A percentile compares a stretch with the other conserved stretches of the same genome.
Evolutionary conservation across 2,888 invertebrate species (phyloP).

Genomic region (Sthenelais limicola): DNA sequence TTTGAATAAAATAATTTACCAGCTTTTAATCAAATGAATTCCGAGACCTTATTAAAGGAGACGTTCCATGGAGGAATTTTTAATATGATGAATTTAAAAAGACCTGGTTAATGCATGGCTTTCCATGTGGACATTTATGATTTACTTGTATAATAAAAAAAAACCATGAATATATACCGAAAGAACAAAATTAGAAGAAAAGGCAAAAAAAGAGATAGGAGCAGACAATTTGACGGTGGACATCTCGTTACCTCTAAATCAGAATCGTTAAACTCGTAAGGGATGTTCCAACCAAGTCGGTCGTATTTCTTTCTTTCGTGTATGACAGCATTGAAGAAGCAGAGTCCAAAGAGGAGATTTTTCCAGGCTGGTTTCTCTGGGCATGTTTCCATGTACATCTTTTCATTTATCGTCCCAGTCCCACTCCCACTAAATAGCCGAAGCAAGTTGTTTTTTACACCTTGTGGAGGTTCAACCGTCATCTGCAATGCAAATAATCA

Average conservation of each 20-base stretch:
- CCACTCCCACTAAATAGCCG: constrained; percentile 69
- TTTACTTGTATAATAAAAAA: no score
- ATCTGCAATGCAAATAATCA: constrained; percentile 65
- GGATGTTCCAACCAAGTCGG: constrained; percentile 71
- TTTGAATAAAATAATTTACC: no score
- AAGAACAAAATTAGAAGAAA: no score
- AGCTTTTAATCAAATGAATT: no score
- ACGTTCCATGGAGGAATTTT: no score
- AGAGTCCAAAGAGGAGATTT: constrained; percentile 69
- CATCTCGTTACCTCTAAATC: constrained; percentile 71
- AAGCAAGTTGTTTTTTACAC: constrained; percentile 69
- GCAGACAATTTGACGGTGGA: no score
- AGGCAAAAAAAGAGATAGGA: no score
- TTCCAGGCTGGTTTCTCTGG: constrained; percentile 57
- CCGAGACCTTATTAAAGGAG: no score
- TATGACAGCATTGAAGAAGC: constrained; percentile 71
- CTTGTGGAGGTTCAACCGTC: constrained; percentile 71
- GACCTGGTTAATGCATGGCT: no score
- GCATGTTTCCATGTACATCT: constrained; percentile 58
- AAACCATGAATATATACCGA: no score
- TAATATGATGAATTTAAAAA: no score
- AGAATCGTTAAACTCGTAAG: constrained; percentile 72
- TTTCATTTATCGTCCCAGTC: constrained; percentile 66
- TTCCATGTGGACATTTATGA: no score
- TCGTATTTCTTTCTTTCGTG: constrained; percentile 72